Evolutionary conservation across 2,797 vertebrate genomes (phyloP).

Genomic region (Gambelia wislizenii): DNA sequence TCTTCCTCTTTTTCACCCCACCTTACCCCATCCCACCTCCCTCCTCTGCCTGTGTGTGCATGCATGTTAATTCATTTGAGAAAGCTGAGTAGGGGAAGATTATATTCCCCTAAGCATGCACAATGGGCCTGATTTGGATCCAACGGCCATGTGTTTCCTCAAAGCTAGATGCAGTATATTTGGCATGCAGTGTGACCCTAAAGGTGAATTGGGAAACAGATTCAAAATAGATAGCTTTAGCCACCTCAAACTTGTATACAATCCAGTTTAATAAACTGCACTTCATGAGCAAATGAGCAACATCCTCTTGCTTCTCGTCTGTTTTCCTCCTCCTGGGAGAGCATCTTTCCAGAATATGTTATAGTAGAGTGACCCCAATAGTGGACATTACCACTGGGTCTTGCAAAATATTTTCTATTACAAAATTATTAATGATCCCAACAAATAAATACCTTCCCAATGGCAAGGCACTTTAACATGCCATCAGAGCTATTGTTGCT

Average conservation of each 20-base stretch:
- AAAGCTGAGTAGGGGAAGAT: no score
- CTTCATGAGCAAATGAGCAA: background rate
- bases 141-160: no score
- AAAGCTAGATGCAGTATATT: background rate
- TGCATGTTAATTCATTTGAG: no score
- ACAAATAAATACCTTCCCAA: constrained; percentile 1
- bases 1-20: background rate
- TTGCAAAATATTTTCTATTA: background rate
- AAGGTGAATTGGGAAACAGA: background rate
- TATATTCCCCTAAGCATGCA: no score
- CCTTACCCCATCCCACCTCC: background rate
- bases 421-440: background rate
- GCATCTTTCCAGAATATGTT: background rate
- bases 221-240: background rate
- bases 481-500: constrained; percentile 26
- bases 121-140: no score
- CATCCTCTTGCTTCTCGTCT: background rate
- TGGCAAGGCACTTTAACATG: constrained; percentile 2
- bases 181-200: background rate
- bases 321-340: background rate
- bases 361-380: background rate
- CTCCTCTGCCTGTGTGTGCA: no score
- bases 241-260: background rate
- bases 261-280: background rate
- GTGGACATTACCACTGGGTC: background rate